Evolutionary conservation across 92 coral and sea anemone species (phyloP), one percentile per base, ranked within the genome.

Genomic region (Epizoanthus fatuus): DNA sequence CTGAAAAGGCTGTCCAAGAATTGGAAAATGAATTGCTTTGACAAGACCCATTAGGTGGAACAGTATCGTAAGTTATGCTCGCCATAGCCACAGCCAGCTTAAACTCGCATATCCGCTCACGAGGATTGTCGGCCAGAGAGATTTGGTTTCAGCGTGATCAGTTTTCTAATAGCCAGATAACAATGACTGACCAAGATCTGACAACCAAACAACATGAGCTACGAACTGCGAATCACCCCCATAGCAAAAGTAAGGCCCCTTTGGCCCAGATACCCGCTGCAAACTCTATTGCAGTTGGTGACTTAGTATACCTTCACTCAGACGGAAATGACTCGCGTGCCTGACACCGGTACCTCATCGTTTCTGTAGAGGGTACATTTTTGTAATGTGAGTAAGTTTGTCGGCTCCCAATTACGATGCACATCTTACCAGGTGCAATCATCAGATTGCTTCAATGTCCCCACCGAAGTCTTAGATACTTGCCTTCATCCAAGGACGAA

Each of bases 1-100:
- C 89, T 17, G 94, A 86, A 63, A 77, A 7, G 75, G 85, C 75
- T 17, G 74, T 63, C 16, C 85, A 65, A 29, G 40, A 80, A 54
- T 38, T 80, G 8, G 74, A 80, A 51, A 35, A 44, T 42, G 57
- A 80, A 56, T 77, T 69, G 55, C n/a, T 40, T 22, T 40, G 55
- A 37, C 39, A 19, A 11, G 68, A 63, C 38, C 14, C 40, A 19
- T 12, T 9, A 13, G 68, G 68, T 17, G 68, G 39, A 17, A 32
- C 19, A 17, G 74, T 69, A 69, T 40, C 74, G 12, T 55, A 69
- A 5, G 74, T 69, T 15, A 37, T n/a, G 22, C 56, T 69, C 7
- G 37, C 16, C 15, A 39, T 10, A 3, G 55, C 16, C 40, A 40
- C 74, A 69, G 74, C 74, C 53, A 69, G 53, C 74, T 69, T 69